Base-by-base conservation (phyloP, 2,888 invertebrate species). In the Parnassius orleans region DNA sequence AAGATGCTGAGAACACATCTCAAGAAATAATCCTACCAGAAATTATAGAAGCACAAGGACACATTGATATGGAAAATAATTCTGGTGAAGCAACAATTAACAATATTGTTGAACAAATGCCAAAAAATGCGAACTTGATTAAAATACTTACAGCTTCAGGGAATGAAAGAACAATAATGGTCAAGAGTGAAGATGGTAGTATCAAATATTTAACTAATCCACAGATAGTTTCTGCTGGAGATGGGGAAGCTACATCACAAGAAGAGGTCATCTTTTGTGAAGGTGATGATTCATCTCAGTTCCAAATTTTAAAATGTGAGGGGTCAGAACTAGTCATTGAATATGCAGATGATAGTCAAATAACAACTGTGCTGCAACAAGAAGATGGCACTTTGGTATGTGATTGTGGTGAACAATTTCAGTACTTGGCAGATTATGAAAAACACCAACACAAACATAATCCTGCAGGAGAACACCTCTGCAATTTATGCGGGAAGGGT, bases 181-280 rank as follows among this genome's bases (percentile, higher is more conserved):
- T 91, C 2, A 86, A 90, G 71, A 75, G 79, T 61, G 72, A 78
- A 46, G 81, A 87, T 60, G 76, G 75, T 15, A 7, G 5, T 33
- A 77, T 87, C 19, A 83, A 88, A 60, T 91, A 87, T 66, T 69
- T 87, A 10, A 78, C 88, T 7, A 83, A 83, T 46, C 70, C 81
- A 10, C 78, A 88, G 55, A 60, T 86, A 9, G 73, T 81, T 1
- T 66, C 79, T 10, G 79, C 77, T 63, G 76, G 73, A 33, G 84
- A 84, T 60, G 84, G 77, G 0, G 86, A 87, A 15, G 74, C 73
- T 2, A 73, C 80, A 64, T 69, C 77, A 33, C 80, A 86, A 48
- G 83, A 86, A 67, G 85, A 92, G 70, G 87, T 92, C 0, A 87
- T 92, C 57, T 83, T 90, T 44, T 90, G 85, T 70, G 88, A 90